Base-by-base conservation (phyloP, 2,888 invertebrate species). In the Callyntrura guangdongensis region DNA sequence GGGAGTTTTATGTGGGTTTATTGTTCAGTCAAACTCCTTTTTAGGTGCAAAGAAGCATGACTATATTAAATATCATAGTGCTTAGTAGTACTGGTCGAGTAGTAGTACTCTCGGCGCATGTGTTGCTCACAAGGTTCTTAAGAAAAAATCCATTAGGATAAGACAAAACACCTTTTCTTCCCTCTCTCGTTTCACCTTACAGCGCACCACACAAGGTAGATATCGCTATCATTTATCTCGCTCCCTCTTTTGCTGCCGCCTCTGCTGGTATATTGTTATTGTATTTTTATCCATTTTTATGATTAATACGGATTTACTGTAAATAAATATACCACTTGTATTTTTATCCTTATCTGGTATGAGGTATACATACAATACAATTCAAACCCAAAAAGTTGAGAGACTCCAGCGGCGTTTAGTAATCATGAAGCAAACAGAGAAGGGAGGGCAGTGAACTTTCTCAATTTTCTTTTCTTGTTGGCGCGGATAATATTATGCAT, bases 81-180 rank as follows among this genome's bases (percentile, higher is more conserved):
- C n/a, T n/a, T n/a, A n/a, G n/a, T n/a, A n/a, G n/a, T n/a, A n/a
- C n/a, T n/a, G n/a, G n/a, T n/a, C n/a, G n/a, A n/a, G n/a, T n/a
- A n/a, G n/a, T n/a, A n/a, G n/a, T n/a, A n/a, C n/a, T n/a, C n/a
- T n/a, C n/a, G n/a, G 72, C 25, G 20, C 67, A 69, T 25, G 72
- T 25, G 9, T 47, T 12, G 9, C 25, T 8, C 47, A 72, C 25
- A 20, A 25, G 1, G 12, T 72, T 72, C 69, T 67, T 67, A 67
- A 67, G 69, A 69, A 47, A 72, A 72, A 72, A 47, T 72, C 72
- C 72, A 72, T 72, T 72, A 72, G 72, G 72, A 47, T 47, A 72
- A 69, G 67, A 64, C 20, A 36, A 69, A 69, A 36, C 25, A 64
- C 64, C 22, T 25, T 64, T n/a, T 5, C 9, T 64, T n/a, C 0